Conservation (phyloP, 1,140 invertebrate genomes). For the Lineus longissimus region DNA sequence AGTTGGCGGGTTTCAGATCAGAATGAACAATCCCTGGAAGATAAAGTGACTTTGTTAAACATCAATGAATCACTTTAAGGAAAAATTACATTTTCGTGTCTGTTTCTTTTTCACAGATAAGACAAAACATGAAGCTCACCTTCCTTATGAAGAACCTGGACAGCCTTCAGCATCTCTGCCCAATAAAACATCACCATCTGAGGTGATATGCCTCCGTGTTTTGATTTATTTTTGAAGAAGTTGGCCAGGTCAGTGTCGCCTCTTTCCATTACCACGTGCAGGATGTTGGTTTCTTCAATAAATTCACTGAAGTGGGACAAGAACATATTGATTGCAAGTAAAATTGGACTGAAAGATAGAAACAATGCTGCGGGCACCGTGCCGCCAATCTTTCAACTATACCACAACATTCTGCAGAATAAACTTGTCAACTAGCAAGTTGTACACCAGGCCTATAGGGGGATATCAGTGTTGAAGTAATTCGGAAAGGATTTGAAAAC, state of each 20-base stretch:
- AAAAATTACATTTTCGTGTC: not conserved
- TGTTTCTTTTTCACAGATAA: not conserved
- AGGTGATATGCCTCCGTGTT: slow-evolving; percentile 57
- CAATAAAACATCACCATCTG: slow-evolving; percentile 82
- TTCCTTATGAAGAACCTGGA: slow-evolving; percentile 83
- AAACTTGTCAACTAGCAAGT: not conserved
- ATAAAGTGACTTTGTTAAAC: slow-evolving; percentile 4
- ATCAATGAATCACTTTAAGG: not conserved
- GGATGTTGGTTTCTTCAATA: slow-evolving; percentile 47
- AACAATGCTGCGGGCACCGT: not conserved
- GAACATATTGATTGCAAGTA: not conserved
- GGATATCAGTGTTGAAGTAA: not conserved
- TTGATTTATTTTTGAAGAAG: slow-evolving; percentile 62
- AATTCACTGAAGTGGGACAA: slow-evolving; percentile 55
- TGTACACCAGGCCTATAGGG: not conserved
- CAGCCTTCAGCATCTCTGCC: slow-evolving; percentile 88
- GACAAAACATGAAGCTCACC: slow-evolving; percentile 61
- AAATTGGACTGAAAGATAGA: not conserved
- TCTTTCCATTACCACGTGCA: slow-evolving; percentile 87
- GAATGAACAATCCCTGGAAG: slow-evolving; percentile 85
- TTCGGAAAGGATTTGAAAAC: not conserved
- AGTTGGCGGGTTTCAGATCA: slow-evolving; percentile 96
- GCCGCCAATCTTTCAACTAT: not conserved
- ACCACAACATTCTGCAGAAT: not conserved
- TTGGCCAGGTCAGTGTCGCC: slow-evolving; percentile 84